Base-by-base conservation (phyloP, 2,113 vertebrate species). In the Mirounga angustirostris region DNA sequence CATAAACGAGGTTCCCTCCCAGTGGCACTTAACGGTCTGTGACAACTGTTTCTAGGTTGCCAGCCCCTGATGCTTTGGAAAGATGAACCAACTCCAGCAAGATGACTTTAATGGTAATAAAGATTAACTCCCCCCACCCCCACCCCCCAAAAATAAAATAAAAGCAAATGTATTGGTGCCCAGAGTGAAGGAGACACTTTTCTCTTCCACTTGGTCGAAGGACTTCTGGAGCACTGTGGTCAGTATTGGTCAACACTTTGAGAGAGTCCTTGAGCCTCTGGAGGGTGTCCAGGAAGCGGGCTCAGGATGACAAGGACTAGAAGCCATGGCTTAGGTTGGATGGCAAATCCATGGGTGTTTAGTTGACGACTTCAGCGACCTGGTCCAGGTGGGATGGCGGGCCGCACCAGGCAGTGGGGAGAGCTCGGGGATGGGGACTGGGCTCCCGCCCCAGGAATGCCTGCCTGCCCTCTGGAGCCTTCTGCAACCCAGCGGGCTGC, bases 401-500 rank as follows among this genome's bases (percentile, higher is more conserved):
- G 15, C 78, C 0, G 0, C 9, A 2, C 3, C 13, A 24, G 80
- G 30, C 88, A 10, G 0, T 4, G 3, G 22, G n/a, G 28, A 74
- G 24, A 21, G 18, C 78, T 69, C 1, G 3, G n/a, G 15, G 15
- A 0, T 19, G 59, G 14, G 36, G 12, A 59, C 30, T 43, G 22
- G 14, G 28, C 1, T 2, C 24, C 78, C 15, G 2, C 26, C 18
- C 18, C 11, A 8, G 59, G 7, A 21, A 5, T 15, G 11, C 12
- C 56, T 14, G 79, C 11, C 26, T 10, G 0, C 73, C 40, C 56
- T 59, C 18, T 22, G 24, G 80, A 22, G 26, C 95, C 93, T 61
- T 65, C 93, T 46, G 22, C 58, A 30, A 9, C 63, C 24, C 19
- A 65, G 33, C n/a, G 36, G 30, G 84, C n/a, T 92, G 63, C 18